Percentiles rank a stretch among this genome's conserved stretches.
These are phyloP conservation scores for Schlechtendalia chinensis DNA, from an alignment of 1,140 invertebrate genomes.

Conservation along the genomic window DNA sequence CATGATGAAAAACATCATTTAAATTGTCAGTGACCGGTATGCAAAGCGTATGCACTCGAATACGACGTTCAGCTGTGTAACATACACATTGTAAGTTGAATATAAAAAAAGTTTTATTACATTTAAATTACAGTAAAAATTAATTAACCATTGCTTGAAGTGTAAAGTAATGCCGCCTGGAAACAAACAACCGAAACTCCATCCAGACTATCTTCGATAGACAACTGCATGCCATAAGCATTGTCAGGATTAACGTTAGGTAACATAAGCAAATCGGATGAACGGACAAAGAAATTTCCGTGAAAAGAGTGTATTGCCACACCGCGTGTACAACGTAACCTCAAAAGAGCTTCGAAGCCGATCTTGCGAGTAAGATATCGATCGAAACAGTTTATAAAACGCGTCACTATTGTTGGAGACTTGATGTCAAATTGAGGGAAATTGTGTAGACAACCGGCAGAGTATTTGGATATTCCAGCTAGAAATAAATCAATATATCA, in stretches of 20 bases:
- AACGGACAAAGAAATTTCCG: constrained; percentile 98
- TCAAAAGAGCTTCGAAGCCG: constrained; percentile 98
- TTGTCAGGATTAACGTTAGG: constrained; percentile 98
- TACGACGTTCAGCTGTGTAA: constrained; percentile 85
- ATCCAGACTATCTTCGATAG: constrained; percentile 86
- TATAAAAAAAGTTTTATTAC: neutral
- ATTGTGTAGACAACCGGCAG: constrained; percentile 90
- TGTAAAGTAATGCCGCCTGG: constrained; percentile 96
- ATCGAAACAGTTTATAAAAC: constrained; percentile 75
- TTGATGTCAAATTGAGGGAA: constrained; percentile 83
- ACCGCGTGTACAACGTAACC: constrained; percentile 90
- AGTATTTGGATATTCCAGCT: constrained; percentile 92
- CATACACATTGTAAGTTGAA: constrained; percentile 50
- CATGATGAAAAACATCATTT: constrained; percentile 81
- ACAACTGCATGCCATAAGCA: constrained; percentile 96
- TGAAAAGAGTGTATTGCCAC: constrained; percentile 96
- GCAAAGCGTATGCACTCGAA: constrained; percentile 95
- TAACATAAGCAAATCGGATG: constrained; percentile 91
- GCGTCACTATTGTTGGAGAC: constrained; percentile 69
- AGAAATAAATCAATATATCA: constrained; percentile 53
- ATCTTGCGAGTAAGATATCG: constrained; percentile 95
- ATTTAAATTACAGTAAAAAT: neutral
- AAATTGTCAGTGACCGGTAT: constrained; percentile 83
- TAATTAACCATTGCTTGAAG: constrained; percentile 95
- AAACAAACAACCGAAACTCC: constrained; percentile 90